Base-by-base conservation (phyloP, 2,888 invertebrate genomes). In the Embidobia sp. region DNA sequence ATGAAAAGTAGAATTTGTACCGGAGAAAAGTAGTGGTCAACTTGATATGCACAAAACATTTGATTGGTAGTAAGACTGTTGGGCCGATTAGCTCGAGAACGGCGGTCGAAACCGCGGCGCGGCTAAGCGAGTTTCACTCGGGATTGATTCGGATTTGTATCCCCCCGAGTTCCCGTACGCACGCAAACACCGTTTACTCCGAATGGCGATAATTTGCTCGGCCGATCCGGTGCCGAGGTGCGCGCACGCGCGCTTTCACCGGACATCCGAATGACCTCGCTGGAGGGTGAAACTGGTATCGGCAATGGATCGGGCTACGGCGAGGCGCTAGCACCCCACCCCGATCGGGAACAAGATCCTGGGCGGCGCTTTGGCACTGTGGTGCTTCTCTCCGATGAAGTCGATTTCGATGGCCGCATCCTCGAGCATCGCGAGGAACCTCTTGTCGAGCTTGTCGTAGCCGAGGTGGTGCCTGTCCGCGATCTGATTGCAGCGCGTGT, bases 291-390 rank as follows among this genome's bases (percentile, higher is more conserved):
- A n/a, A n/a, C n/a, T n/a, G n/a, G n/a, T n/a, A n/a, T n/a, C n/a
- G n/a, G n/a, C n/a, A n/a, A n/a, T n/a, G n/a, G n/a, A n/a, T n/a
- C n/a, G n/a, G n/a, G n/a, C n/a, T n/a, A n/a, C n/a, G n/a, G n/a
- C n/a, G n/a, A n/a, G 13, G 40, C 26, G 16, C 26, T n/a, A 11
- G 11, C 40, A 8, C 40, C 94, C 94, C 90, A 94, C 94, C 92
- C 94, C 94, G 73, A 92, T 92, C 90, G 94, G 95, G 88, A 94
- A 95, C 74, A 95, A 91, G 81, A 95, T 92, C 88, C 93, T 92
- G 64, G 93, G 91, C 75, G 91, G 90, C 69, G 86, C 83, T 16
- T 61, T 48, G 29, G 5, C 37, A 10, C 40, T 48, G 61, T 83
- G 85, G 44, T 82, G 83, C 74, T 85, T 72, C 31, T 53, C 81